Conservation (phyloP, 2,888 invertebrate genomes). For the Germaria angustata region DNA sequence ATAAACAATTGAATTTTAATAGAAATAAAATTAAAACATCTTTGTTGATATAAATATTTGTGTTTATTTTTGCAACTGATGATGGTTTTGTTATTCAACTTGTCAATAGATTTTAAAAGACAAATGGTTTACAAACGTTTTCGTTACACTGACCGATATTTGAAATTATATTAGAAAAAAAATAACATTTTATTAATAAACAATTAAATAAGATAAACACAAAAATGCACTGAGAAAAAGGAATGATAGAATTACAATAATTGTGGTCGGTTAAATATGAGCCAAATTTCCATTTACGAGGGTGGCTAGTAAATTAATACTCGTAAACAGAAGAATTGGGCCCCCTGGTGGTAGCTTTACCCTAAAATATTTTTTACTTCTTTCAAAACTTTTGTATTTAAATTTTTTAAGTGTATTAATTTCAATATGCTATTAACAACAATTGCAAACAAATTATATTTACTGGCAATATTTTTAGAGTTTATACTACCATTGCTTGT, state of each 20-base stretch:
- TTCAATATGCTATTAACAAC: background rate
- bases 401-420: too few species aligned
- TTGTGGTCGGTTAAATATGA: too few species aligned
- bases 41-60: slow-evolving; percentile 42
- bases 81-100: slow-evolving; percentile 32
- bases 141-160: slow-evolving; percentile 62
- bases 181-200: slow-evolving; percentile 15
- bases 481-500: background rate
- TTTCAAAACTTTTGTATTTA: too few species aligned
- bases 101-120: slow-evolving; percentile 51
- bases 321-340: too few species aligned
- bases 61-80: slow-evolving; percentile 32
- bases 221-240: slow-evolving; percentile 9
- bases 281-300: too few species aligned
- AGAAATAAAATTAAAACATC: slow-evolving; percentile 20
- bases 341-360: too few species aligned
- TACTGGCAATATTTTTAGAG: background rate
- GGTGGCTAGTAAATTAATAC: too few species aligned
- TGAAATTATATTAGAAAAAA: slow-evolving; percentile 16
- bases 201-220: background rate
- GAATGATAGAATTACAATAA: too few species aligned
- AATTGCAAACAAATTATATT: background rate
- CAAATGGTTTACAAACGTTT: slow-evolving; percentile 47
- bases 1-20: slow-evolving; percentile 30
- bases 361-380: too few species aligned